Evolutionary conservation across 1,140 invertebrate genomes (phyloP), one percentile per base, ranked within the genome.

Genomic region (Drosophila nasuta): DNA sequence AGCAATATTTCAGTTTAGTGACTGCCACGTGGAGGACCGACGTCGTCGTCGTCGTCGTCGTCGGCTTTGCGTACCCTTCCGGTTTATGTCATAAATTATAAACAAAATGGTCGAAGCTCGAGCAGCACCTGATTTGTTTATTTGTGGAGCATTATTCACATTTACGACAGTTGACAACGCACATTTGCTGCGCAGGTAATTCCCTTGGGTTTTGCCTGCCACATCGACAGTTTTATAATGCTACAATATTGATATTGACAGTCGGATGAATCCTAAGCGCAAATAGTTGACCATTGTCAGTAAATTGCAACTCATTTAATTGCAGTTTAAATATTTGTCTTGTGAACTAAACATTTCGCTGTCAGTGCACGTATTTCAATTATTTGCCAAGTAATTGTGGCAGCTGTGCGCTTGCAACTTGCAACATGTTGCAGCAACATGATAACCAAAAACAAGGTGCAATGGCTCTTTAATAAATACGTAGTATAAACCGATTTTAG

Each of bases 71-170:
- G 20, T 48, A 46, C 70, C 64, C 75, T 75, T 69, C 62, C 77
- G 63, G 38, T 38, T 45, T 48, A 51, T 63, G 52, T 73, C 83
- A 80, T 87, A 80, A 80, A 80, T 77, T 82, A 80, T 70, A 54
- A 77, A 73, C 49, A 72, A 43, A 80, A 72, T 76, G 76, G 71
- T 49, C 33, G 52, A 68, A 63, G 5, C 17, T 63, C 35, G 13
- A 41, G 38, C 56, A 64, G 76, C 80, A 88, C 56, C 83, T 87
- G 82, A 82, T 80, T 88, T 88, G 79, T 82, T 82, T 87, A 88
- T 87, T 88, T 82, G 79, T 69, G 65, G 58, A 54, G 51, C 58
- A 80, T 82, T 79, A 79, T 81, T 83, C 73, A 79, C 72, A 83
- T 76, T 73, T 68, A 65, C 63, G 57, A 68, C 80, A 57, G 75